Base-by-base conservation (phyloP, 2,888 invertebrate species). In the Drosophila sordidula region DNA sequence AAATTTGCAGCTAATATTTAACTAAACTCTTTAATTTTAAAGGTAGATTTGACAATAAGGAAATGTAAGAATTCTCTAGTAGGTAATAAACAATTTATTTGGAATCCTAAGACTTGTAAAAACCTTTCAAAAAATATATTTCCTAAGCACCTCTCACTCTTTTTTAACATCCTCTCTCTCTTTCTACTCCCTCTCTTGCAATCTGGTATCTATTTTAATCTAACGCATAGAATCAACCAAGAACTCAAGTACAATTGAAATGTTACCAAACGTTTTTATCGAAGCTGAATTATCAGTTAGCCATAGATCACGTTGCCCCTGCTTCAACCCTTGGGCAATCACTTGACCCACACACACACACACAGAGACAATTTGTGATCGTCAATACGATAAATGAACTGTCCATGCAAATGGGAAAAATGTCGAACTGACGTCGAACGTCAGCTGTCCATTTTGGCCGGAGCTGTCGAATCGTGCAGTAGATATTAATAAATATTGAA, bases 401-500 rank as follows among this genome's bases (percentile, higher is more conserved):
- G 38, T 59, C 59, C 25, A 62, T 56, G 41, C 42, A 47, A 63
- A 58, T 47, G 58, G 44, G 39, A 18, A 39, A 55, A 44, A 36
- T 39, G 44, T 32, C 36, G 16, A 46, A 16, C 39, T 45, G 41
- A 57, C 32, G 36, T 39, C 49, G 26, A 34, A 34, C 34, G 38
- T 62, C 51, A 29, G 22, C 55, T 58, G 73, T 67, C 65, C 65
- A 72, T 72, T 73, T 73, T 61, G 66, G 25, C 51, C 49, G 50
- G 52, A 57, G 56, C 76, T 65, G 71, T 76, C 68, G 49, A 73
- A 63, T 67, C 72, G 77, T 77, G 66, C 77, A 46, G 67, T 61
- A 63, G 77, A 68, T 80, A 80, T 80, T 75, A 70, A 79, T 80
- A 78, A 75, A 63, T 68, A 71, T 72, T 71, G 68, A 77, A 74